Conservation (phyloP, 2,888 invertebrate genomes). For the Aspidapion aeneum region DNA sequence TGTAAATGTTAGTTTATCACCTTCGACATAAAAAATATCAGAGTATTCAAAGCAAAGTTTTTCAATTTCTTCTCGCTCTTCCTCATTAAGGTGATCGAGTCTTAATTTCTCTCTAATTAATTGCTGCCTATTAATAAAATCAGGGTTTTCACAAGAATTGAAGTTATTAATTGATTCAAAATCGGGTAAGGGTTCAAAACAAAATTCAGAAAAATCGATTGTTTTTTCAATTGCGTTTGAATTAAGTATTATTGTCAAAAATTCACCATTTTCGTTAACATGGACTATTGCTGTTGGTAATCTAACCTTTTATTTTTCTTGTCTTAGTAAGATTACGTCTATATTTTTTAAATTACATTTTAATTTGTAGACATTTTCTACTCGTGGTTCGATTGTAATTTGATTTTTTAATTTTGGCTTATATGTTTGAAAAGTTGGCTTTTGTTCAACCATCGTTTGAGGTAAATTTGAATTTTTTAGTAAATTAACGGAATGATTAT, state of each 20-base stretch:
- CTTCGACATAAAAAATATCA: conserved; percentile 17
- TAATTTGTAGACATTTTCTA: neutral
- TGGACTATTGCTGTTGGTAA: neutral
- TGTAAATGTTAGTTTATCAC: conserved; percentile 13
- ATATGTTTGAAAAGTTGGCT: too few relatives aligned
- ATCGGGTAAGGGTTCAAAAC: neutral
- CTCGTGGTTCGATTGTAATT: neutral
- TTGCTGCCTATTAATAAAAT: neutral
- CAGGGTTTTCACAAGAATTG: neutral
- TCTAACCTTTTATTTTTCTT: conserved; percentile 1
- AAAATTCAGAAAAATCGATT: neutral
- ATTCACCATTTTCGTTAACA: conserved; percentile 1
- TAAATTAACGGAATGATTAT: neutral
- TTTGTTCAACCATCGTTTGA: neutral
- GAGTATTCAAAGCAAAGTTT: conserved; percentile 10
- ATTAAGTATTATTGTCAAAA: neutral
- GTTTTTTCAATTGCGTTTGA: neutral
- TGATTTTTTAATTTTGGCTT: neutral
- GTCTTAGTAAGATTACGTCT: neutral
- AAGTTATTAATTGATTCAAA: neutral
- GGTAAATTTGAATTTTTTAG: too few relatives aligned
- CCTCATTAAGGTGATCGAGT: conserved; percentile 10
- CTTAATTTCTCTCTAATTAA: neutral
- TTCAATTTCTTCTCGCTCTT: conserved; percentile 11
- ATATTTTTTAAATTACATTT: conserved; percentile 1